Percentiles rank a stretch among this genome's conserved stretches.
These are phyloP conservation scores for Shinisaurus crocodilurus DNA, from an alignment of 2,113 vertebrate species.

Conservation along the genomic window DNA sequence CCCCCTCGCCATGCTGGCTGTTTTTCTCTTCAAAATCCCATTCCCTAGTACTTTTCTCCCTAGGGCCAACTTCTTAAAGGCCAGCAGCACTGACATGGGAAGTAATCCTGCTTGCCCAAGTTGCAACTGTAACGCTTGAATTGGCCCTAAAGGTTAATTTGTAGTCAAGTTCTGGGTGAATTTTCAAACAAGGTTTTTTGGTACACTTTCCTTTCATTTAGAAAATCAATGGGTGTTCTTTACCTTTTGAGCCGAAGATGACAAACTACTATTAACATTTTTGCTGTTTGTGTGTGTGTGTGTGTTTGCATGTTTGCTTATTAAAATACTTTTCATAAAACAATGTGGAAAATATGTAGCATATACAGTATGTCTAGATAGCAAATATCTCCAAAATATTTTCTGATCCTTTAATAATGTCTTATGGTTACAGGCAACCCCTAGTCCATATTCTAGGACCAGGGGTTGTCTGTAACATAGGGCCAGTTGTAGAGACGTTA, in stretches of 20 bases:
- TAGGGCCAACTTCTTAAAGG: neutral
- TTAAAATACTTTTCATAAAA: neutral
- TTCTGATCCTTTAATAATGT: neutral
- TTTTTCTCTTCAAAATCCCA: neutral
- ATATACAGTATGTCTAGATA: neutral
- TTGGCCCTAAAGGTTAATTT: too few relatives aligned
- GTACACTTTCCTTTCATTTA: neutral
- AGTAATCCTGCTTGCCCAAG: neutral
- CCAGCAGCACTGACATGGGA: neutral
- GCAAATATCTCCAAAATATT: neutral
- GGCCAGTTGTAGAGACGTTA: too few relatives aligned
- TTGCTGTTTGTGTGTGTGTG: neutral
- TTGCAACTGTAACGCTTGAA: neutral
- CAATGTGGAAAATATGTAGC: neutral
- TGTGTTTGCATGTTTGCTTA: too few relatives aligned
- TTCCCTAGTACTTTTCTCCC: neutral
- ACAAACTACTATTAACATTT: neutral
- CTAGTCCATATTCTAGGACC: neutral
- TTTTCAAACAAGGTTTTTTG: neutral
- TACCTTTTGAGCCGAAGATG: neutral
- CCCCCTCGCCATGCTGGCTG: neutral
- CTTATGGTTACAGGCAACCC: neutral
- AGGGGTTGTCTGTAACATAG: neutral
- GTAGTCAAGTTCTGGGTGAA: neutral
- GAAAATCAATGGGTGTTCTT: neutral